A percentile compares a stretch with the other conserved stretches of the same genome.
Conservation (phyloP, 2,113 vertebrate genomes). For the Pitta sordida region DNA sequence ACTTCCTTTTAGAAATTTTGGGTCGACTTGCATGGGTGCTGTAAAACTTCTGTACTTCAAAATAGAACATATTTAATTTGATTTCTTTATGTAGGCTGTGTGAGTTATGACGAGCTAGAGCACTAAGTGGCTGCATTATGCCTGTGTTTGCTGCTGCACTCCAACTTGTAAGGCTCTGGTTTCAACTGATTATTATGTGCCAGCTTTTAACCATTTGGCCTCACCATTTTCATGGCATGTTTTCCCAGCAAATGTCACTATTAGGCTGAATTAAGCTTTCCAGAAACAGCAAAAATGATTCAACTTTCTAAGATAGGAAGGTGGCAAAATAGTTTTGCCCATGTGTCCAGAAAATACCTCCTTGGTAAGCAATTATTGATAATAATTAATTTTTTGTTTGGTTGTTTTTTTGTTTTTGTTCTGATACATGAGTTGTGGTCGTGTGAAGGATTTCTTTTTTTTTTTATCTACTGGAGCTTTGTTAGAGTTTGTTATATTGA, state of each 20-base stretch:
- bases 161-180: neutral
- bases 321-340: neutral
- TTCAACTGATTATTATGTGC: neutral
- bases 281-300: neutral
- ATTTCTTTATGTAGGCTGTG: neutral
- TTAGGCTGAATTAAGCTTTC: neutral
- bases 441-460: neutral
- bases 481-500: neutral
- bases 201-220: neutral
- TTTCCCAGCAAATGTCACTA: neutral
- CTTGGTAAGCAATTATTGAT: neutral
- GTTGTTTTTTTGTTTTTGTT: neutral
- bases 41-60: neutral
- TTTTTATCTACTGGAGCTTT: neutral
- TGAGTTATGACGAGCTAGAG: neutral
- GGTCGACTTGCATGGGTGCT: neutral
- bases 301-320: neutral
- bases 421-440: fast-evolving
- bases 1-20: neutral
- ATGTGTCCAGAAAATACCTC: neutral
- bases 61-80: neutral
- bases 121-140: neutral
- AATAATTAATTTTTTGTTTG: no score
- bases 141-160: neutral
- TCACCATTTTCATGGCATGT: neutral